Percentiles rank a stretch among this genome's conserved stretches.
These are phyloP conservation scores for Erannis defoliaria DNA, from an alignment of 2,888 invertebrate genomes.

Conservation along the genomic window DNA sequence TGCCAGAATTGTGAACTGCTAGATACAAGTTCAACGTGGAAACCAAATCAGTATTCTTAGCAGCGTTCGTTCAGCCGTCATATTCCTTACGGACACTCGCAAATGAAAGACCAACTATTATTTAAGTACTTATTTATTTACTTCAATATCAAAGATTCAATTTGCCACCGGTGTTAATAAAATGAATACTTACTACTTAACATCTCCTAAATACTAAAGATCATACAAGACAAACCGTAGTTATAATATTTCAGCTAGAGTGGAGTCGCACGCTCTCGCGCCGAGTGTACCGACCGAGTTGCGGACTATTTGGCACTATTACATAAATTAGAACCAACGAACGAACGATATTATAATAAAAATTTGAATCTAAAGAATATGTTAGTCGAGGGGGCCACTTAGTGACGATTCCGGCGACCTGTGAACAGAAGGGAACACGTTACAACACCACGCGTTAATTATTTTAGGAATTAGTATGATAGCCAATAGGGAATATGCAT, in stretches of 20 bases:
- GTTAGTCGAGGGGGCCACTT: constrained; percentile 49
- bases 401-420: constrained; percentile 84
- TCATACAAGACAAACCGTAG: constrained; percentile 62
- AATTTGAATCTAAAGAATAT: constrained; percentile 58
- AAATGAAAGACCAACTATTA: constrained; percentile 41
- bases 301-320: constrained; percentile 79
- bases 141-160: constrained; percentile 70
- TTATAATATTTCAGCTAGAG: constrained; percentile 63
- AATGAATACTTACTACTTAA: constrained; percentile 67
- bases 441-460: background rate
- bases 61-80: too few relatives aligned
- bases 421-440: constrained; percentile 49
- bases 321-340: constrained; percentile 70
- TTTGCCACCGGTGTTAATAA: constrained; percentile 66
- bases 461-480: too few relatives aligned
- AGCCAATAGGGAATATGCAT: too few relatives aligned
- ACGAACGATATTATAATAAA: constrained; percentile 62
- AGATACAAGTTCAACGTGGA: too few relatives aligned
- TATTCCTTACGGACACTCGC: background rate
- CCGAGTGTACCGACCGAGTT: constrained; percentile 46
- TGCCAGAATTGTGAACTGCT: too few relatives aligned
- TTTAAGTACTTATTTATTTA: constrained; percentile 72
- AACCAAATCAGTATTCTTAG: too few relatives aligned
- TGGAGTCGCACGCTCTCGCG: constrained; percentile 15
- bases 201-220: constrained; percentile 58